Conservation (phyloP, 2,888 invertebrate genomes). For the Byasa hedistus region DNA sequence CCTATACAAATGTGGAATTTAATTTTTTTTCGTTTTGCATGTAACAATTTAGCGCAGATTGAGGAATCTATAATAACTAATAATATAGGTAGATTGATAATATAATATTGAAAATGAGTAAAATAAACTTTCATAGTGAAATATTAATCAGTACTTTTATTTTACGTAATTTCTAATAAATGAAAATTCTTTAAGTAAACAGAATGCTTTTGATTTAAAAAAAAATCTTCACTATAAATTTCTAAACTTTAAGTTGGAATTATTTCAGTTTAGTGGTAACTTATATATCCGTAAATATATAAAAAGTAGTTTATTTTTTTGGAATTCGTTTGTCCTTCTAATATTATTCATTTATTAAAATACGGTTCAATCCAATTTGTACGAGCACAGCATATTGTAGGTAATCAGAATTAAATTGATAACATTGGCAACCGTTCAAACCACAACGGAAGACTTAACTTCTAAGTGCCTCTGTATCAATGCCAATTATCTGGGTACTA, state of each 20-base stretch:
- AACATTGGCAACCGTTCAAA: conserved; percentile 12
- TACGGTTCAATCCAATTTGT: background rate
- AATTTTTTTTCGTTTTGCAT: conserved; percentile 51
- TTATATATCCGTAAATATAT: too few relatives aligned
- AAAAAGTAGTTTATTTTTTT: too few relatives aligned
- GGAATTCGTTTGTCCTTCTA: too few relatives aligned
- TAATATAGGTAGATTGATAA: background rate
- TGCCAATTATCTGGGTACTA: conserved; percentile 5
- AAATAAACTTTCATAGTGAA: too few relatives aligned
- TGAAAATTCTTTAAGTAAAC: too few relatives aligned
- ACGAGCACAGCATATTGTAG: background rate
- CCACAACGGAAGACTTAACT: conserved; percentile 1
- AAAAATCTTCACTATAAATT: too few relatives aligned
- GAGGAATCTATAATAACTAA: background rate
- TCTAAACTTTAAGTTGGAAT: too few relatives aligned
- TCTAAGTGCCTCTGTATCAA: conserved; percentile 5
- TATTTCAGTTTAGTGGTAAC: too few relatives aligned
- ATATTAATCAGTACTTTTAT: too few relatives aligned
- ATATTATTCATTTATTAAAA: background rate
- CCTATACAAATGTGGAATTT: conserved; percentile 52
- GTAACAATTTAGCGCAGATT: conserved; percentile 31
- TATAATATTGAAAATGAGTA: too few relatives aligned
- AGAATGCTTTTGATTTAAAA: too few relatives aligned
- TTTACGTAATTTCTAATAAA: too few relatives aligned
- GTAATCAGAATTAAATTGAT: conserved; percentile 1